A percentile compares a stretch with the other conserved stretches of the same genome.
Evolutionary conservation across 2,797 vertebrate species (phyloP).

Genomic region (Tauraco hartlaubi): DNA sequence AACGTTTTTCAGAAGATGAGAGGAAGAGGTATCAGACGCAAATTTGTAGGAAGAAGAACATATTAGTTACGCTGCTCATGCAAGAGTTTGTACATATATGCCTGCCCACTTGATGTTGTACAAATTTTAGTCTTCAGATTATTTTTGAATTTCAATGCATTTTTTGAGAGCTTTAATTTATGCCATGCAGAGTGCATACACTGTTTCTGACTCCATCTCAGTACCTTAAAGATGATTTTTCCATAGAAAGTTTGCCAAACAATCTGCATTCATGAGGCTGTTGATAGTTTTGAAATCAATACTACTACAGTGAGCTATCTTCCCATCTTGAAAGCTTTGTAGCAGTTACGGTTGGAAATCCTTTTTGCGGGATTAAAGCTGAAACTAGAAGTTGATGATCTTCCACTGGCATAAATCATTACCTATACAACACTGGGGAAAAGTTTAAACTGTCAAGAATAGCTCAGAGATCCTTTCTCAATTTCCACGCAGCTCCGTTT

Average conservation of each 20-base stretch:
- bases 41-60: neutral
- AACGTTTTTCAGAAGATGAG: neutral
- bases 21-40: neutral
- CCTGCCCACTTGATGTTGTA: neutral
- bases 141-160: neutral
- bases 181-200: neutral
- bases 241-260: neutral
- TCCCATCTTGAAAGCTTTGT: neutral
- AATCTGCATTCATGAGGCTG: neutral
- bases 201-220: neutral
- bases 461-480: neutral
- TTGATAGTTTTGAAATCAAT: neutral
- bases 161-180: neutral
- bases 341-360: neutral
- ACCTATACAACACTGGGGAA: neutral
- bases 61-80: neutral
- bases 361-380: neutral
- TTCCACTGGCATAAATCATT: constrained; percentile 13
- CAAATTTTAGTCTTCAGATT: neutral
- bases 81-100: neutral
- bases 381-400: neutral
- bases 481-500: neutral
- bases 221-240: neutral
- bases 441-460: neutral
- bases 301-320: neutral